Conservation (phyloP, 1,140 invertebrate species). For the Melanaphis sacchari region DNA sequence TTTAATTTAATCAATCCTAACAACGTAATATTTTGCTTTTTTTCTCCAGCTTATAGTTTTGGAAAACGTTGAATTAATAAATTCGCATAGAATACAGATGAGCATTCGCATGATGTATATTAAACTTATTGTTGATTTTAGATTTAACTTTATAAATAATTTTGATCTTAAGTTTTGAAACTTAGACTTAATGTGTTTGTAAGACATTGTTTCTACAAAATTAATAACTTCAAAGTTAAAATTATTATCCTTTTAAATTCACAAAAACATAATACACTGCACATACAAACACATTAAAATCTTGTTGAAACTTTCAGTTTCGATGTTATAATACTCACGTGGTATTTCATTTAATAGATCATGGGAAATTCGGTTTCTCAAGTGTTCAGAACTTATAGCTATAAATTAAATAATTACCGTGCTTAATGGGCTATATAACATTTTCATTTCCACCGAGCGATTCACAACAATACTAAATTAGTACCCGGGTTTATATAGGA, state of each 20-base stretch:
- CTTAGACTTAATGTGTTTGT: not conserved
- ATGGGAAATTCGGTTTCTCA: not conserved
- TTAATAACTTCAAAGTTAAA: not conserved
- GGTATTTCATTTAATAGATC: not conserved
- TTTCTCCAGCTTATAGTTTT: not conserved
- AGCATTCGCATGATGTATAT: not conserved
- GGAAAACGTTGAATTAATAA: conserved; percentile 2
- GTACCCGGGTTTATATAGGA: not conserved
- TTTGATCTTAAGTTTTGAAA: not conserved
- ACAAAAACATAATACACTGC: not conserved
- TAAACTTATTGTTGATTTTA: conserved; percentile 42
- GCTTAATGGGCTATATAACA: conserved; percentile 20
- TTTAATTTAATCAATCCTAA: not conserved
- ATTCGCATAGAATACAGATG: not conserved
- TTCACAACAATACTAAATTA: not conserved
- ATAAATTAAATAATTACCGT: conserved; percentile 34
- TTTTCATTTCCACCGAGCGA: conserved; percentile 20
- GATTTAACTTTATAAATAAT: not conserved
- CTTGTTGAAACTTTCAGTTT: not conserved
- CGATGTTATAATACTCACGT: not conserved
- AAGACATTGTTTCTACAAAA: conserved; percentile 5
- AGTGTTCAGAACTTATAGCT: not conserved
- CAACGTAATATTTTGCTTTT: not conserved
- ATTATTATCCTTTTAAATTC: conserved; percentile 16
- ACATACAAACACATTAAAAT: not conserved